Evolutionary conservation across 2,888 invertebrate species (phyloP).

Genomic region (Lucinisca nassula): DNA sequence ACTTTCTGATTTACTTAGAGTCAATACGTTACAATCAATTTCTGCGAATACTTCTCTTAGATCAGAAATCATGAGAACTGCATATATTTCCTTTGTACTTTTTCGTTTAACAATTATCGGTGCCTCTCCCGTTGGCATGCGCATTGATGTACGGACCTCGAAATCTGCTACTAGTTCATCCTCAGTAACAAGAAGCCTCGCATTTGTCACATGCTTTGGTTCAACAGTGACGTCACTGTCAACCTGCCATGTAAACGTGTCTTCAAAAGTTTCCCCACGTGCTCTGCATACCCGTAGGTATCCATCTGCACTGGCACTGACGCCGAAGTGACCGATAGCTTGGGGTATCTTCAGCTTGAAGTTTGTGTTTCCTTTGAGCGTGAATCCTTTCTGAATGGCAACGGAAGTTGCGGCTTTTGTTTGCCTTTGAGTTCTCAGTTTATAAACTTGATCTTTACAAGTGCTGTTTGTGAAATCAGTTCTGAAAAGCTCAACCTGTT

Average conservation of each 20-base stretch:
- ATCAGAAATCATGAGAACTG: conserved; percentile 77
- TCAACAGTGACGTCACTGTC: conserved; percentile 81
- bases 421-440: conserved; percentile 77
- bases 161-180: conserved; percentile 79
- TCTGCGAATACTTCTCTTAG: conserved; percentile 75
- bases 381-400: conserved; percentile 76
- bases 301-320: conserved; percentile 77
- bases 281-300: conserved; percentile 74
- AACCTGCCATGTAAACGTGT: conserved; percentile 78
- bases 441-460: conserved; percentile 78
- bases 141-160: conserved; percentile 76
- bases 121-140: conserved; percentile 79
- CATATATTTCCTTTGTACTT: conserved; percentile 75
- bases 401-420: conserved; percentile 77
- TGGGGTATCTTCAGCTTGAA: conserved; percentile 77
- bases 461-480: conserved; percentile 80
- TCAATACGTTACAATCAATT: conserved; percentile 69
- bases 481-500: conserved; percentile 77
- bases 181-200: conserved; percentile 74
- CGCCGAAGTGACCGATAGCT: conserved; percentile 77
- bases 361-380: conserved; percentile 74
- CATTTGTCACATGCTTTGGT: conserved; percentile 77
- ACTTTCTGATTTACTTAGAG: conserved; percentile 66
- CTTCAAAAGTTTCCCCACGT: conserved; percentile 76
- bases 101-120: conserved; percentile 76